Evolutionary conservation across 1,140 invertebrate species (phyloP), one percentile per base, ranked within the genome.

Genomic region (Listronotus bonariensis): DNA sequence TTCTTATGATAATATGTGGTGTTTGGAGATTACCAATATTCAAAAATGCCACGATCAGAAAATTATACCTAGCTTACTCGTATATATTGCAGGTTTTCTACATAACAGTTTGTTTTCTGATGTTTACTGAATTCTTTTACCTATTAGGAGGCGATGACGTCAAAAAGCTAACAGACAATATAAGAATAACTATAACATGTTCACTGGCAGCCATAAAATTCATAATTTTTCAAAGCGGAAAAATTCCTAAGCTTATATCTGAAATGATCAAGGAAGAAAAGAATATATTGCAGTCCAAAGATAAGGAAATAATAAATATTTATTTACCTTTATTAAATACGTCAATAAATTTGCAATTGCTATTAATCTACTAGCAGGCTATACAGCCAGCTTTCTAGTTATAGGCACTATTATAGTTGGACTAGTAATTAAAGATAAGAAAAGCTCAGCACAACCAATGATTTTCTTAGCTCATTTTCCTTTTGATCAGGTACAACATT

Each of bases 401-500:
- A 41, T 54, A 17, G 52, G 12, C 0, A 41, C 34, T 15, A 54
- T 32, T 20, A 12, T 54, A 15, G 40, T 18, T 18, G 52, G 52
- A 6, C 3, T 41, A 14, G 20, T 11, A 12, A 41, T 6, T 9
- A 18, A 10, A 48, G 9, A 26, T 10, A 12, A 36, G 8, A 7
- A 9, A 10, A 36, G 11, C 2, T 9, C 8, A 36, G 3, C 34
- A 36, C 55, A 36, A 18, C 52, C 52, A 7, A 52, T 64, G 51
- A 54, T 52, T 17, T 20, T 59, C 43, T 26, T 59, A 46, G 38
- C 41, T 7, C 38, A 45, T 59, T 57, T 57, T 32, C 55, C 55
- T 18, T 57, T 57, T 45, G 55, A 60, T 48, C 38, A 49, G 8
- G 11, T 52, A 26, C 12, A 34, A 12, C 7, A 49, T 17, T 51